Evolutionary conservation across 2,888 invertebrate species (phyloP).

Genomic region (Dinocampus coccinellae): DNA sequence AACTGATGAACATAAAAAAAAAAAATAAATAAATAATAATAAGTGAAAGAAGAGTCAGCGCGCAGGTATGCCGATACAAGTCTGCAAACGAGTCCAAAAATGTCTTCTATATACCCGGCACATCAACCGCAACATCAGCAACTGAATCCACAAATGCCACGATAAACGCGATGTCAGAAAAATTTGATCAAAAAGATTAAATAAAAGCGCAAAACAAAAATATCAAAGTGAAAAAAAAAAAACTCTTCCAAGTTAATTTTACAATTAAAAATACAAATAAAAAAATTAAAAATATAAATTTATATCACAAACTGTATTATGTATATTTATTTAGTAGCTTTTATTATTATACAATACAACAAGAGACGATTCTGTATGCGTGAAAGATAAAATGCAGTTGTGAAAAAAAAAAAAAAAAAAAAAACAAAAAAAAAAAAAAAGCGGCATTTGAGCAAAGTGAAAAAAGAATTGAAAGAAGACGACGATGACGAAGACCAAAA

Average conservation of each 20-base stretch:
- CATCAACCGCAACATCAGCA: background rate
- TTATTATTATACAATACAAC: too few relatives aligned
- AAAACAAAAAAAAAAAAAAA: too few relatives aligned
- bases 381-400: too few relatives aligned
- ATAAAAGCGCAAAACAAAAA: background rate
- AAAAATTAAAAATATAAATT: too few relatives aligned
- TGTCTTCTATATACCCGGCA: conserved; percentile 18
- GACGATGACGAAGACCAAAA: background rate
- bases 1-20: background rate
- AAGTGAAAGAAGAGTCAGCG: conserved; percentile 46
- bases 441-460: too few relatives aligned
- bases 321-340: background rate
- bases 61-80: conserved; percentile 54
- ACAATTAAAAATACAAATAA: too few relatives aligned
- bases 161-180: background rate
- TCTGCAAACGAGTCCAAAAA: conserved; percentile 25
- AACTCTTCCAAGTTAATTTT: too few relatives aligned
- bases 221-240: too few relatives aligned
- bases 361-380: too few relatives aligned
- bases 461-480: too few relatives aligned
- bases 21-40: background rate
- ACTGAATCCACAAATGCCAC: background rate
- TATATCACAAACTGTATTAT: too few relatives aligned
- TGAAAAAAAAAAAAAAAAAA: too few relatives aligned
- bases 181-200: background rate